Evolutionary conservation across 1,140 invertebrate genomes (phyloP), one percentile per base, ranked within the genome.

Genomic region (Octopus sinensis): DNA sequence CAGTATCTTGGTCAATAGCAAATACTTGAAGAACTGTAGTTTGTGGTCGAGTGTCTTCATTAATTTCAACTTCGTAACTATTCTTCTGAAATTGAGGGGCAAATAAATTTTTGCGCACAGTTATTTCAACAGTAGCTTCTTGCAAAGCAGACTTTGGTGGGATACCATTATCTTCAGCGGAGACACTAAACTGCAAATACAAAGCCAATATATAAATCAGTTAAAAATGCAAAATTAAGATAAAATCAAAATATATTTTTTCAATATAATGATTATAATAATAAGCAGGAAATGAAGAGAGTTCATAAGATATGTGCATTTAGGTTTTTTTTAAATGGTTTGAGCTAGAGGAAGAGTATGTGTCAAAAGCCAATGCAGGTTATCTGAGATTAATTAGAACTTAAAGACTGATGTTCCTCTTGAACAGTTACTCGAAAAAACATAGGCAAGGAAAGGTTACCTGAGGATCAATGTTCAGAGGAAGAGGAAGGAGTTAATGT

Each of bases 1-100:
- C 84, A 17, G 79, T 81, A 89, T 88, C 87, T 77, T 54, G 62
- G 78, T 88, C 87, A 1, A 81, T 82, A 23, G 87, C 88, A 12
- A 79, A 53, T 10, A 88, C 86, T 76, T 62, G 82, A 3, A 87
- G 54, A 9, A 90, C 82, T 76, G 68, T 68, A 5, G 62, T 84
- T 17, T 81, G 83, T 30, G 87, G 73, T 7, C 81, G 4, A 9
- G 77, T 78, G 1, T 81, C 84, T 76, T 89, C 88, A 23, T 75
- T 52, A 10, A 89, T 86, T 56, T 82, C 86, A 4, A 75, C 80
- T 5, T 6, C 3, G 7, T n/a, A n/a, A 23, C 76, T 12, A 30
- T 81, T 81, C 52, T 62, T 76, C 30, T 82, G 53, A 78, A 89
- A 88, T 54, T 82, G 73, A n/a, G 88, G 88, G 30, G 81, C 77